Evolutionary conservation across 2,113 vertebrate genomes (phyloP).

Genomic region (Oophaga pumilio): DNA sequence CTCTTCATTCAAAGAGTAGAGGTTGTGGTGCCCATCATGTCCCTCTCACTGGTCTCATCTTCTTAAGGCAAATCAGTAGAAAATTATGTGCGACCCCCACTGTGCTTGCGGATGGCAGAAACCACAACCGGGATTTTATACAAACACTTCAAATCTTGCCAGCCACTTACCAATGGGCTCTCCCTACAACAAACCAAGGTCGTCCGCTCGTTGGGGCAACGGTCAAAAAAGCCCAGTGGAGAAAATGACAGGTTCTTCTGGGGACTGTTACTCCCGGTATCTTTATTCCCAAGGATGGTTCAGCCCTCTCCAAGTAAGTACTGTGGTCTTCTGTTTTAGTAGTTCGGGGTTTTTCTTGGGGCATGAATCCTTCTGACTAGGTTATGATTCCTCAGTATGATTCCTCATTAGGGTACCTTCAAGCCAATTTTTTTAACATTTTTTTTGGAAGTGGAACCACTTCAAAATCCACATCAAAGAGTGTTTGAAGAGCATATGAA

Average conservation of each 20-base stretch:
- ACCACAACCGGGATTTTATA: constrained; percentile 63
- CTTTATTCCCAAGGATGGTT: constrained; percentile 79
- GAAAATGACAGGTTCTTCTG: constrained; percentile 72
- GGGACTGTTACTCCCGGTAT: constrained; percentile 79
- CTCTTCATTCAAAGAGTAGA: constrained; percentile 48
- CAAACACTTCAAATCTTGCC: constrained; percentile 61
- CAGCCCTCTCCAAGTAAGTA: constrained; percentile 81
- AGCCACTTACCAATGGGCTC: constrained; percentile 64
- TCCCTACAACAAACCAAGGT: constrained; percentile 68
- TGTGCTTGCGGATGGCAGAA: constrained; percentile 78
- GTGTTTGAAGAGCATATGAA: too few relatives aligned
- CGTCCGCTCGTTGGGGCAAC: constrained; percentile 72
- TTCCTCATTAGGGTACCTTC: too few relatives aligned
- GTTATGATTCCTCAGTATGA: too few relatives aligned
- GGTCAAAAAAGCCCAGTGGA: constrained; percentile 74
- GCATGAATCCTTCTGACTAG: not conserved
- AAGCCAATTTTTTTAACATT: too few relatives aligned
- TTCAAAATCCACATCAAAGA: too few relatives aligned
- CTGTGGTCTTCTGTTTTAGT: not conserved
- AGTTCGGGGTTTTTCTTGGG: not conserved
- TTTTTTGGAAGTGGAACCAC: too few relatives aligned
- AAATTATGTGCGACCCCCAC: constrained; percentile 67
- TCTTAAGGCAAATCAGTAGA: constrained; percentile 70
- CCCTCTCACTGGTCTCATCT: not conserved
- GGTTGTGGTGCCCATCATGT: not conserved